Evolutionary conservation across 2,888 invertebrate species (phyloP), one percentile per base, ranked within the genome.

Genomic region (Folsomia manolachei): DNA sequence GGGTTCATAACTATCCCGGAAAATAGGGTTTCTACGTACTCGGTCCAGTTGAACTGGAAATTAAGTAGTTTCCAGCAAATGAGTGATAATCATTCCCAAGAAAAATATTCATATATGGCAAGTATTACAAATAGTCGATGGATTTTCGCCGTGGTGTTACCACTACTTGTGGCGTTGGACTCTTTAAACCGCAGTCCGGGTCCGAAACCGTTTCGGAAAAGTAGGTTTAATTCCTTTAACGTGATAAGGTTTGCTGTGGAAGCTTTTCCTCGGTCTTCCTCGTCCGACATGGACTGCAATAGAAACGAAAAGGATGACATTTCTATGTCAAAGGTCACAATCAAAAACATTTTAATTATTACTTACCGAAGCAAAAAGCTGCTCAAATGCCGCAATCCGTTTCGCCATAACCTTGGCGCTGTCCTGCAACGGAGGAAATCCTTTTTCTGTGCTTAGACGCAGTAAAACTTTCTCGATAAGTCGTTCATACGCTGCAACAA

Each of bases 41-140:
- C 80, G 1, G 77, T 79, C 79, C 79, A 80, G 53, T 80, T 79
- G 65, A 80, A 79, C 78, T 79, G 71, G 4, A 66, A 24, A 23
- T 23, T 1, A 63, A 63, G 19, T n/a, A n/a, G n/a, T n/a, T n/a
- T n/a, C n/a, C n/a, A n/a, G n/a, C 21, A n/a, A n/a, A n/a, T n/a
- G n/a, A n/a, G n/a, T n/a, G n/a, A n/a, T n/a, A n/a, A n/a, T n/a
- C n/a, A n/a, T n/a, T n/a, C n/a, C n/a, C n/a, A n/a, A n/a, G n/a
- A n/a, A n/a, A n/a, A n/a, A n/a, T n/a, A n/a, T n/a, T n/a, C n/a
- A n/a, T n/a, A n/a, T n/a, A n/a, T n/a, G n/a, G n/a, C n/a, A n/a
- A n/a, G n/a, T n/a, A n/a, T n/a, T n/a, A n/a, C n/a, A n/a, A n/a
- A n/a, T n/a, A n/a, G n/a, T n/a, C n/a, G n/a, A n/a, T n/a, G n/a